Base-by-base conservation (phyloP, 1,140 invertebrate genomes). In the Pseudoatta argentina region DNA sequence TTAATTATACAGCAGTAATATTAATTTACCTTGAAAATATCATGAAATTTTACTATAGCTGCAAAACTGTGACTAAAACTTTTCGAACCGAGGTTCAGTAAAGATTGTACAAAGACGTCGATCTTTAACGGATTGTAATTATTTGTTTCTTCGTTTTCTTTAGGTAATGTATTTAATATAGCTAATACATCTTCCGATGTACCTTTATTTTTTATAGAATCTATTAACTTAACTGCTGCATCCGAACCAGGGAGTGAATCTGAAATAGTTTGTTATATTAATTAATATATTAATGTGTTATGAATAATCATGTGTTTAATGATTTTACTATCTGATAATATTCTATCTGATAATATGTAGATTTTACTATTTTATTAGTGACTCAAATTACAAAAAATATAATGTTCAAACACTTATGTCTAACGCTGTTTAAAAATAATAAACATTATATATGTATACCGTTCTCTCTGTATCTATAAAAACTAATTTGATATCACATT, bases 1-100 rank as follows among this genome's bases (percentile, higher is more conserved):
- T 24, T 39, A 39, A 39, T 39, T 39, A 6, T 39, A 44, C 39
- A 12, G 8, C 39, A 16, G 7, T 44, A 44, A 44, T 30, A 8
- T 66, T 34, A 12, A 21, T 67, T 91, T 95, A 97, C 97, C 95
- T 99, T 99, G 91, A 99, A 98, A 1, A 99, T 98, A 92, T 98
- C 97, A 95, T 99, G 98, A 93, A 99, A 99, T 96, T 99, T 99
- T 24, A 98, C 98, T 91, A 99, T 98, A 55, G 98, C 99, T 18
- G 99, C 98, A 95, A 99, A 99, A 90, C 98, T 98, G 93, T 99
- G 99, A 88, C 98, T 99, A 92, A 99, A 99, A 92, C 98, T 99
- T 95, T 99, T 99, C 2, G 97, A 98, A 27, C 98, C 99, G 59
- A 99, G 95, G 93, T 99, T 98, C 0, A 99, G 96, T 78, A 99